Base-by-base conservation (phyloP, 2,113 vertebrate species). In the Callipepla squamata region DNA sequence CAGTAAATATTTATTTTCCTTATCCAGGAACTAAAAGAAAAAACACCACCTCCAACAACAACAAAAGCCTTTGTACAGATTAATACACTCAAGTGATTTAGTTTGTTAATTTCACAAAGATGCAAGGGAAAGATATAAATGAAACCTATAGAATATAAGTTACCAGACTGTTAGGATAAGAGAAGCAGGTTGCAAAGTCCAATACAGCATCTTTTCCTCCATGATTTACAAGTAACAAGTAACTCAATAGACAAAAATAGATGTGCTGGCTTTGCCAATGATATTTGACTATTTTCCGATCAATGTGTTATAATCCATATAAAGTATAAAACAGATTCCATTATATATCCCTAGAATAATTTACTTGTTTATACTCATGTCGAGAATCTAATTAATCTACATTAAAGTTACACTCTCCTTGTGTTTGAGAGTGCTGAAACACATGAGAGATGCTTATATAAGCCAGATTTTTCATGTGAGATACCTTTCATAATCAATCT, bases 311-410 rank as follows among this genome's bases (percentile, higher is more conserved):
- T 38, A 77, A 72, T 55, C 36, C 57, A 13, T 81, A 42, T 79
- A 75, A 62, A 59, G 62, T 34, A 47, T 75, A 65, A 87, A 76
- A 62, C 83, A 85, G 87, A 75, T 85, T 94, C 62, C n/a, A 85
- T 82, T 82, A 85, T 88, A 88, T 88, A 67, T 68, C 67, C n/a
- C 58, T 90, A 76, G 68, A 94, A 83, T 38, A 55, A 20, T 76
- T 63, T 32, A 16, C 42, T 61, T 94, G 77, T 89, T 91, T 91
- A 62, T 85, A 44, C 48, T 83, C 69, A 55, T 53, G 53, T 34
- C 68, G 47, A 74, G 68, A 74, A 83, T 59, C 28, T 68, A 84
- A 58, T 83, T 82, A 53, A 86, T 82, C 66, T 80, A 34, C 57
- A 77, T 87, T 36, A 50, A 72, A 66, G 15, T 62, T 50, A 62